Evolutionary conservation across 2,113 vertebrate genomes (phyloP), one percentile per base, ranked within the genome.

Genomic region (Corythaeola cristata): DNA sequence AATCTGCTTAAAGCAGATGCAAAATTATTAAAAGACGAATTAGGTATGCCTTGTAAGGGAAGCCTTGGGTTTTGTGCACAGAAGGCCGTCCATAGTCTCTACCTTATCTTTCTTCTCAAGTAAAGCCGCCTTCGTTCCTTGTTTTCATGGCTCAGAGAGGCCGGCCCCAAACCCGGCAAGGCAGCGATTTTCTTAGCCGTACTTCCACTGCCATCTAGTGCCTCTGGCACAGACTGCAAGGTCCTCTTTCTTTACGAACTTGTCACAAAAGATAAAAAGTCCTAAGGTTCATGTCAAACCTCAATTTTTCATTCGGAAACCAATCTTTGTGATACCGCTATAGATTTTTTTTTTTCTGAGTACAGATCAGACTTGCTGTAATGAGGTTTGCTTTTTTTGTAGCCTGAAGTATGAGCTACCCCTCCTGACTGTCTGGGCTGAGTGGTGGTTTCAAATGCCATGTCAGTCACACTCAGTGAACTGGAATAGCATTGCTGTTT

Each of bases 181-280:
- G 13, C 4, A 15, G 9, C 17, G 6, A 2, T 28, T 58, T 50
- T 15, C 19, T 96, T 96, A 81, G 60, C n/a, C 53, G 2, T 83
- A 21, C 77, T 91, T 88, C 90, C 96, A 96, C 95, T 98, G 98
- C 97, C 98, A 98, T 97, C 98, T 98, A 94, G 96, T 94, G 98
- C 52, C 39, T 2, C 44, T 6, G 2, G 4, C 5, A n/a, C 45
- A 83, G 30, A 88, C 68, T 4, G 69, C 88, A 53, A 8, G 4
- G 6, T 76, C n/a, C 72, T 74, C 45, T 58, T 22, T 32, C 41
- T 63, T 50, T 35, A 27, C 28, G 3, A 91, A 75, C 88, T 74
- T 39, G 74, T 91, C 91, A 93, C 80, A 35, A 73, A 97, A 92
- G 89, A 93, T 96, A 88, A 44, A 84, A 94, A 82, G 88, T 79